These are phyloP conservation scores for Eurosta solidaginis DNA, from an alignment of 1,140 invertebrate genomes.

Conservation along the genomic window DNA sequence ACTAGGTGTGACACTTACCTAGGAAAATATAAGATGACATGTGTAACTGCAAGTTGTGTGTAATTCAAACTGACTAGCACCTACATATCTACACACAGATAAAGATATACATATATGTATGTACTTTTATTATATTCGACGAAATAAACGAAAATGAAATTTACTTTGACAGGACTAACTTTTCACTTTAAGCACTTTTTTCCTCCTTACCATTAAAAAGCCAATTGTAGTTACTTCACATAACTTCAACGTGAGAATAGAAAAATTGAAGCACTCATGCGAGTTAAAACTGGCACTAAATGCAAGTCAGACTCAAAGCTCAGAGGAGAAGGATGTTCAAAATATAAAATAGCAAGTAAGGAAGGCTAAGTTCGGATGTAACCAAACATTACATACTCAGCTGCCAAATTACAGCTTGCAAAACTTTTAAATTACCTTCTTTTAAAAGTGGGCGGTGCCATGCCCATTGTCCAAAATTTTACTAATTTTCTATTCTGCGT, in stretches of 20 bases:
- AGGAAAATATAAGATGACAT: no score
- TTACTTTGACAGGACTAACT: constrained; percentile 3
- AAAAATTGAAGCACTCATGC: constrained; percentile 18
- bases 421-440: no score
- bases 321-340: no score
- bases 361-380: no score
- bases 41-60: no score
- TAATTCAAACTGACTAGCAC: background rate
- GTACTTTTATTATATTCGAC: background rate
- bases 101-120: background rate
- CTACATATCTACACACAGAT: background rate
- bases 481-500: no score
- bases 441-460: no score
- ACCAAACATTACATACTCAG: no score
- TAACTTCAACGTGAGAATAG: constrained; percentile 11
- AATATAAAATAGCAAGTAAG: no score
- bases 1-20: background rate
- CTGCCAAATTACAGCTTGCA: no score
- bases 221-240: constrained; percentile 21
- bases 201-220: constrained; percentile 23
- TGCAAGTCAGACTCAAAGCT: no score
- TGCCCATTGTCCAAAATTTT: no score
- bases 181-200: background rate
- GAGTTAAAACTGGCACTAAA: background rate
- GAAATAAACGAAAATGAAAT: background rate